phyloP scores from a whole-genome alignment of 2,888 invertebrate genomes.

The Meta bourneti region DNA sequence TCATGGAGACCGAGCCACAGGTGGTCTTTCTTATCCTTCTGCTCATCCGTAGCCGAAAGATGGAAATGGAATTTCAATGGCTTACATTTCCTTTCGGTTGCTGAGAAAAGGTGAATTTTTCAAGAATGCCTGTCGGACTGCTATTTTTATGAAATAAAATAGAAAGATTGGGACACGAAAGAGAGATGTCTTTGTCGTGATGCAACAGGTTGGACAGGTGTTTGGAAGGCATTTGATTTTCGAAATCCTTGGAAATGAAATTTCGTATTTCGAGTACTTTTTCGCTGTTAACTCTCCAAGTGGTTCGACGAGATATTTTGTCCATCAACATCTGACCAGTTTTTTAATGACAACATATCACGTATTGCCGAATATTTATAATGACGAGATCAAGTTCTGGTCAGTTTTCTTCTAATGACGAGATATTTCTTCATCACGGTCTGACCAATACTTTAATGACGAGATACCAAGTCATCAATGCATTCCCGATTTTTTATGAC shows the following conservation, averaged over 20 bases:
- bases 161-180: neutral
- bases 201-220: constrained; percentile 38
- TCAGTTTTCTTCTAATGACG: no score
- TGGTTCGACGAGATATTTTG: no score
- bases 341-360: no score
- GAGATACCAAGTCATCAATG: no score
- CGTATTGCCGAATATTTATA: no score
- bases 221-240: neutral
- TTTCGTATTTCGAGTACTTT: neutral
- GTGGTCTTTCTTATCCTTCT: constrained; percentile 74
- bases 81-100: constrained; percentile 43
- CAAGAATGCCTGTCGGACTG: constrained; percentile 1
- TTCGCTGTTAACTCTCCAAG: neutral
- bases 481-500: no score
- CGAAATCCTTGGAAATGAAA: no score
- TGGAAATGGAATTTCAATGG: constrained; percentile 70
- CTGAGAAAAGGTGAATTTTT: constrained; percentile 17
- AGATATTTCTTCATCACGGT: no score
- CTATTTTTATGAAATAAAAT: constrained; percentile 15
- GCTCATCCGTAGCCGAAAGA: constrained; percentile 54
- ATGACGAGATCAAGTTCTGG: no score
- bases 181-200: neutral
- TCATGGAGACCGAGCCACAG: constrained; percentile 72
- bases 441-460: no score
- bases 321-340: no score